Evolutionary conservation across 2,888 invertebrate genomes (phyloP).

Genomic region (Saturnia japonica): DNA sequence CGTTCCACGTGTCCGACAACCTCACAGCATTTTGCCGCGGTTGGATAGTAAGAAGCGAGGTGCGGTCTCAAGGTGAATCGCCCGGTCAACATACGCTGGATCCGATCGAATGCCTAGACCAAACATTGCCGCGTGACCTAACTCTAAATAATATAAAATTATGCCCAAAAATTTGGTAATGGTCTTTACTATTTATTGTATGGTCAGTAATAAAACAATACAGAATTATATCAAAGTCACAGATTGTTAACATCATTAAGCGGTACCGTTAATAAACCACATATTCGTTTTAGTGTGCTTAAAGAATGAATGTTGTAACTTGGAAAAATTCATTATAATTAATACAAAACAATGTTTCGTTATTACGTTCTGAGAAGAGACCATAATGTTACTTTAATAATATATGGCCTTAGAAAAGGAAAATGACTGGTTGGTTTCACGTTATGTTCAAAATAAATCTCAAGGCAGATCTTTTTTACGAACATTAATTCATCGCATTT

Average conservation of each 20-base stretch:
- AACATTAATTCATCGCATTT: neutral
- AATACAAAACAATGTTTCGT: constrained; percentile 40
- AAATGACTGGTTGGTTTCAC: constrained; percentile 11
- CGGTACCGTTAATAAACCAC: constrained; percentile 5
- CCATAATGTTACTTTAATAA: constrained; percentile 41
- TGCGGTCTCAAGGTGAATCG: constrained; percentile 78
- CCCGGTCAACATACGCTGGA: constrained; percentile 75
- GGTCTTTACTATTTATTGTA: constrained; percentile 40
- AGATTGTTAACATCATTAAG: neutral
- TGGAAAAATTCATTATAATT: constrained; percentile 18
- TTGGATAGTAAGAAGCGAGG: constrained; percentile 66
- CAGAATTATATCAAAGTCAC: neutral
- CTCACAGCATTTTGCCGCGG: constrained; percentile 47
- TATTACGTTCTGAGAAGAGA: constrained; percentile 39
- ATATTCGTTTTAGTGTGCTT: too few species aligned
- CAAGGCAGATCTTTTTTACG: neutral
- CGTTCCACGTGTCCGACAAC: constrained; percentile 45
- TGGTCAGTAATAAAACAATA: constrained; percentile 30
- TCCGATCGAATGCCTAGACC: constrained; percentile 72
- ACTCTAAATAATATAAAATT: constrained; percentile 53
- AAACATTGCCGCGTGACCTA: constrained; percentile 70
- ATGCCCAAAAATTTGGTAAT: constrained; percentile 48
- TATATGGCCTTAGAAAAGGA: constrained; percentile 42
- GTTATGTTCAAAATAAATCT: constrained; percentile 17
- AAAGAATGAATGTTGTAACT: neutral